Percentiles rank a stretch among this genome's conserved stretches.
These are phyloP conservation scores for Falco concolor DNA, from an alignment of 2,797 vertebrate genomes.

Conservation along the genomic window DNA sequence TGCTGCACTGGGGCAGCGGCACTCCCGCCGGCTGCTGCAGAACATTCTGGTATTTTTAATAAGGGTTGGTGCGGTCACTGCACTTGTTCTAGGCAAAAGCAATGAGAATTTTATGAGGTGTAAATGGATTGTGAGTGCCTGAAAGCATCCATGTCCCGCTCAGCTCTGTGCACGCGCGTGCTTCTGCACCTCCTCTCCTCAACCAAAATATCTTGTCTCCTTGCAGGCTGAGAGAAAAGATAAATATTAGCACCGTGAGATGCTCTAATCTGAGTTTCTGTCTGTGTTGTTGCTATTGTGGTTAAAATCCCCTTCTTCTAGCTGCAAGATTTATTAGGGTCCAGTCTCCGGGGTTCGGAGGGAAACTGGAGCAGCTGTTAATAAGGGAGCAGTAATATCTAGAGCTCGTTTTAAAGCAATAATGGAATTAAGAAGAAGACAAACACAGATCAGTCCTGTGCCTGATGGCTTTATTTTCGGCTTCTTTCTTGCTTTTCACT, in stretches of 20 bases:
- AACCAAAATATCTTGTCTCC: neutral
- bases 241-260: neutral
- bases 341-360: slow-evolving; percentile 21
- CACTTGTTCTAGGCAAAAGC: neutral
- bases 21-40: neutral
- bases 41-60: neutral
- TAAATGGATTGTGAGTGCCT: slow-evolving; percentile 33
- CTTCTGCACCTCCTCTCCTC: neutral
- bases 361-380: slow-evolving; percentile 42
- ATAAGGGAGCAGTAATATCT: slow-evolving; percentile 11
- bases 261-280: neutral
- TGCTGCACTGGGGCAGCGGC: neutral
- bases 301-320: neutral
- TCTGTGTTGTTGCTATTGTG: neutral
- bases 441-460: slow-evolving; percentile 17
- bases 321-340: slow-evolving; percentile 29
- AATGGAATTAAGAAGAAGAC: slow-evolving; percentile 53
- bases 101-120: slow-evolving; percentile 58
- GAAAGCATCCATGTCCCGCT: neutral
- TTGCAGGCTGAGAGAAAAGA: neutral
- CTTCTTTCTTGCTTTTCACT: slow-evolving; percentile 30
- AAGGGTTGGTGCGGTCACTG: neutral
- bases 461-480: slow-evolving; percentile 43
- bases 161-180: accelerated
- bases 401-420: slow-evolving; percentile 34